Evolutionary conservation across 2,888 invertebrate genomes (phyloP).

Genomic region (Scaptomyza reducta): DNA sequence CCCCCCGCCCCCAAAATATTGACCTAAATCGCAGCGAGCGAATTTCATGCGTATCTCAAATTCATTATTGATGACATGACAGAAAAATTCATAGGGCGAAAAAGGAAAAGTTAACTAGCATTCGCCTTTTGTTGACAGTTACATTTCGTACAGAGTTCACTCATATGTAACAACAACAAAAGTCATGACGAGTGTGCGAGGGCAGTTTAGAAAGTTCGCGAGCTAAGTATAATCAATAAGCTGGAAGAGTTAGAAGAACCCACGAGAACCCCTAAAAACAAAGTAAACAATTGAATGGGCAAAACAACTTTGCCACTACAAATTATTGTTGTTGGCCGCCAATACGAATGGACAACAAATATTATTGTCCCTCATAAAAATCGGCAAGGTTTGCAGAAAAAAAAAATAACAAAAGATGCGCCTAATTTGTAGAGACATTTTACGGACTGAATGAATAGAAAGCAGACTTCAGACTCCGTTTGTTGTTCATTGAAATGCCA

Average conservation of each 20-base stretch:
- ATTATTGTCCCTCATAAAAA: constrained; percentile 61
- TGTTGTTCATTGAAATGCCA: constrained; percentile 69
- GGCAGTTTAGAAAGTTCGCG: constrained; percentile 18
- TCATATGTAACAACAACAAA: constrained; percentile 51
- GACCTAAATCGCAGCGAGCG: constrained; percentile 48
- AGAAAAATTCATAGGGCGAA: constrained; percentile 46
- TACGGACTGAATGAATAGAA: constrained; percentile 26
- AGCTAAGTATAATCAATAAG: not conserved
- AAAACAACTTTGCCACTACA: constrained; percentile 58
- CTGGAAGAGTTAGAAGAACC: not conserved
- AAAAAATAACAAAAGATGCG: constrained; percentile 50
- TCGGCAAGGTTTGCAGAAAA: constrained; percentile 67
- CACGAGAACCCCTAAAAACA: constrained; percentile 8
- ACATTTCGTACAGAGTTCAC: constrained; percentile 42
- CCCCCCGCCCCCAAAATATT: constrained; percentile 8
- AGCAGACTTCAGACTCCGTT: constrained; percentile 10
- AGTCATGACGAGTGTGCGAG: constrained; percentile 51
- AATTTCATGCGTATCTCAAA: constrained; percentile 25
- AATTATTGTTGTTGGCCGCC: constrained; percentile 46
- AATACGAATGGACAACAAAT: constrained; percentile 46
- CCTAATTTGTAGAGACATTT: constrained; percentile 58
- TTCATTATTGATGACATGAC: constrained; percentile 69
- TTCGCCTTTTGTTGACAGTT: constrained; percentile 57
- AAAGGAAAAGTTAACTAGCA: constrained; percentile 44
- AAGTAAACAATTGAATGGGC: constrained; percentile 46